Conservation (phyloP, 2,797 vertebrate species). For the Macropus fuliginosus region DNA sequence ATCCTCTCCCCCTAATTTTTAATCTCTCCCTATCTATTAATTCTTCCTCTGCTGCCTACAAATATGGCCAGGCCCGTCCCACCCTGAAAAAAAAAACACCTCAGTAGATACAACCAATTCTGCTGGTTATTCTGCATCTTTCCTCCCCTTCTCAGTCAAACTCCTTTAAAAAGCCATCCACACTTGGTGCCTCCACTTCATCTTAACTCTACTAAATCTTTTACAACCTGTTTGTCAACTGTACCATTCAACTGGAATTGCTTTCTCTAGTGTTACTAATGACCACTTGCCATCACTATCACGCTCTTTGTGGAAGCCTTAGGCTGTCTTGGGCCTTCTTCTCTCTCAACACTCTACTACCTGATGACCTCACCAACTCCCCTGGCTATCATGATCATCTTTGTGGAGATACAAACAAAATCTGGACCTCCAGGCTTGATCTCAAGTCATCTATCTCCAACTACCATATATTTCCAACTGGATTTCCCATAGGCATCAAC, state of each 20-base stretch:
- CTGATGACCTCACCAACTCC: neutral
- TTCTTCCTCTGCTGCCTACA: no score
- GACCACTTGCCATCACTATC: neutral
- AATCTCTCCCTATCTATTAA: no score
- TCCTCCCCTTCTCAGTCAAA: neutral
- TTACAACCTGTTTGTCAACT: neutral
- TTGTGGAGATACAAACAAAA: neutral
- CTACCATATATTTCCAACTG: neutral
- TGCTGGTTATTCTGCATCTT: no score
- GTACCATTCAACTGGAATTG: neutral
- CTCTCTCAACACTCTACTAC: neutral
- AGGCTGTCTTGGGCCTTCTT: neutral
- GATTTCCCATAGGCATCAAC: neutral
- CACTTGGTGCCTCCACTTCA: neutral
- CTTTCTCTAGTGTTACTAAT: neutral
- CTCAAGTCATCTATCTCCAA: neutral
- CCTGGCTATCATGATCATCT: neutral
- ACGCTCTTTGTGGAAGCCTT: neutral
- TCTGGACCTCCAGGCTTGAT: neutral
- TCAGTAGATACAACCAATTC: no score
- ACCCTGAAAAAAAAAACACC: no score
- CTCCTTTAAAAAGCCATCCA: neutral
- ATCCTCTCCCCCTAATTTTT: no score
- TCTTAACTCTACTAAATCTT: neutral
- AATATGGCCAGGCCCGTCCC: no score